Percentiles rank a stretch among this genome's conserved stretches.
These are phyloP conservation scores for Manacus vitellinus DNA, from an alignment of 2,113 vertebrate species.

Conservation along the genomic window DNA sequence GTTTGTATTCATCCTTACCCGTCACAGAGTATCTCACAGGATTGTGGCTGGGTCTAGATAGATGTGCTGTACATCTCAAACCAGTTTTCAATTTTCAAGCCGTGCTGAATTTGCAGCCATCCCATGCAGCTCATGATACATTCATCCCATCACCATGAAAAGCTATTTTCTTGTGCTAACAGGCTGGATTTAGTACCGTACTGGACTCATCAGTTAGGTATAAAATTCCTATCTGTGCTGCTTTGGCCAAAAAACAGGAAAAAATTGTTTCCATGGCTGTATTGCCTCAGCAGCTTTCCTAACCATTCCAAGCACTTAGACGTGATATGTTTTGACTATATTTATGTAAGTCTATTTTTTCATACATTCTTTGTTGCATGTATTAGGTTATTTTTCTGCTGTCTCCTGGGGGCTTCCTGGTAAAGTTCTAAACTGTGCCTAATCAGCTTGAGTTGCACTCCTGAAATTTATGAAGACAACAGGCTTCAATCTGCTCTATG, in stretches of 20 bases:
- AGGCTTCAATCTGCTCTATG: neutral
- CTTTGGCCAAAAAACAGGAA: neutral
- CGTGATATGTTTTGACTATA: neutral
- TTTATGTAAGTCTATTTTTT: neutral
- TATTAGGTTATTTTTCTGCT: neutral
- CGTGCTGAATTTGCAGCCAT: neutral
- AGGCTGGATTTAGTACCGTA: neutral
- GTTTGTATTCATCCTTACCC: neutral
- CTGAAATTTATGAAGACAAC: neutral
- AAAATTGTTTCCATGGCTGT: neutral
- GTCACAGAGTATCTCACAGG: neutral
- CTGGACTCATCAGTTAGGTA: neutral
- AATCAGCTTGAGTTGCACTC: neutral
- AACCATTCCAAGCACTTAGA: neutral
- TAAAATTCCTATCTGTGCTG: neutral
- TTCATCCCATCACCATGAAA: neutral
- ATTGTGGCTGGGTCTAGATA: neutral
- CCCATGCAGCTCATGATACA: neutral
- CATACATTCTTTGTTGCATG: neutral
- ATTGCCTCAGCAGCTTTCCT: neutral
- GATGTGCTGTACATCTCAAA: neutral
- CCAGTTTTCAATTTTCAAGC: neutral
- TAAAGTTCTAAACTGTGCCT: neutral
- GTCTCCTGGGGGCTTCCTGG: neutral
- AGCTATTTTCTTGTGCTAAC: slow-evolving; percentile 17